Conservation (phyloP, 2,113 vertebrate species). For the Propithecus coquereli region DNA sequence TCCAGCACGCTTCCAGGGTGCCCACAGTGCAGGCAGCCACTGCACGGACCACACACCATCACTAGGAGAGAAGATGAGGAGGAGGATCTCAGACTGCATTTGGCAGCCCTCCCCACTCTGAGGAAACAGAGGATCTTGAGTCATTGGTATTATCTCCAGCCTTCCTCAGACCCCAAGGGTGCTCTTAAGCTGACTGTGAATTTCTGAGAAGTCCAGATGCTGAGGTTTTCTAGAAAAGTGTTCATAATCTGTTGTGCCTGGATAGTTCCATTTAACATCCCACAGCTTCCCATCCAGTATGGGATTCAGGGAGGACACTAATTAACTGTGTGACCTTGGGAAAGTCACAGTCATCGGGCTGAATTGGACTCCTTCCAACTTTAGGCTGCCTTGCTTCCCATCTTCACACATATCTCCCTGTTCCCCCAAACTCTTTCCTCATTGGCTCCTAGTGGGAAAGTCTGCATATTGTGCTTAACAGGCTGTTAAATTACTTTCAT, state of each 20-base stretch:
- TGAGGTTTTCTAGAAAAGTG: not conserved
- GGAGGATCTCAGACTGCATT: not conserved
- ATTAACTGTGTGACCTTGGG: slow-evolving; percentile 67
- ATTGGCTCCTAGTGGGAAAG: slow-evolving; percentile 76
- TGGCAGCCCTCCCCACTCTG: not conserved
- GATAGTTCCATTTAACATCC: not conserved
- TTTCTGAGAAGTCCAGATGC: slow-evolving; percentile 18
- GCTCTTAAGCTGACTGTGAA: not conserved
- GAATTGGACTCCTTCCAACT: not conserved
- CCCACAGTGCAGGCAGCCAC: not conserved
- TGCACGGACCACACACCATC: not conserved
- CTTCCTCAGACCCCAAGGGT: not conserved
- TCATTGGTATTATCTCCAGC: not conserved
- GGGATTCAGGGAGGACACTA: not conserved
- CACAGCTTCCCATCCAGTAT: not conserved
- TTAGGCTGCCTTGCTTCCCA: not conserved
- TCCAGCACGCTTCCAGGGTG: not conserved
- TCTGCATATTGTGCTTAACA: slow-evolving; percentile 82
- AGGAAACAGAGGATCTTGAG: not conserved
- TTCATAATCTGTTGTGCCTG: not conserved
- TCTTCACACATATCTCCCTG: slow-evolving; percentile 29
- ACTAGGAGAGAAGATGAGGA: not conserved
- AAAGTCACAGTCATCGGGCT: slow-evolving; percentile 36
- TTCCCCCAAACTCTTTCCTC: slow-evolving; percentile 29
- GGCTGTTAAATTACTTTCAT: slow-evolving; percentile 87